phyloP scores from a whole-genome alignment of 92 coral and sea anemone species.

The Zoanthus solanderi region DNA sequence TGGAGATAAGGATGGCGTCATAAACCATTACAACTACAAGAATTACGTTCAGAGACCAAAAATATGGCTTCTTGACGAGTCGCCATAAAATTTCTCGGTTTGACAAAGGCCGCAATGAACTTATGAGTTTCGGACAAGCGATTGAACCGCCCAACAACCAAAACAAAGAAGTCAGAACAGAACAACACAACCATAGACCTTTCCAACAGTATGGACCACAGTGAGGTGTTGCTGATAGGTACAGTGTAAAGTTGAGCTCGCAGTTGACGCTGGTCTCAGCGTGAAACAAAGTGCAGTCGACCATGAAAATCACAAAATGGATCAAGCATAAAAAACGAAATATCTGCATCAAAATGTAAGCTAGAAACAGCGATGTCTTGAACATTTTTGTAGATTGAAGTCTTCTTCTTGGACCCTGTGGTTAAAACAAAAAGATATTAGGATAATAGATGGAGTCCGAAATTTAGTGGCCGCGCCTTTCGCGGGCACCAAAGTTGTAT shows the following conservation, averaged over 20 bases:
- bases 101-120: slow-evolving; percentile 13
- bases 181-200: slow-evolving; percentile 8
- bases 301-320: slow-evolving; percentile 9
- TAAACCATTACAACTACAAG: slow-evolving; percentile 16
- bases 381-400: background rate
- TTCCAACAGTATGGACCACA: slow-evolving; percentile 37
- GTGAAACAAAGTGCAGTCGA: slow-evolving; percentile 24
- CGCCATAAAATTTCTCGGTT: background rate
- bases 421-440: background rate
- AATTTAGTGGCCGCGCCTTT: slow-evolving; percentile 2
- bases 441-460: too few species aligned
- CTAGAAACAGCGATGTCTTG: background rate
- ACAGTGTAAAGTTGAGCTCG: slow-evolving; percentile 14
- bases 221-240: slow-evolving; percentile 8
- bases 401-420: slow-evolving; percentile 8
- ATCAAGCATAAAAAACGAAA: slow-evolving; percentile 19
- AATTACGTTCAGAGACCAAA: slow-evolving; percentile 13
- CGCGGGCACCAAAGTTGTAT: background rate
- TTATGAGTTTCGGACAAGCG: slow-evolving; percentile 13
- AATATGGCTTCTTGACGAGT: slow-evolving; percentile 14
- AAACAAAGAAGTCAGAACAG: slow-evolving; percentile 1
- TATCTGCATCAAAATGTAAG: slow-evolving; percentile 6
- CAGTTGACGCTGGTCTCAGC: slow-evolving; percentile 30
- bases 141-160: slow-evolving; percentile 13
- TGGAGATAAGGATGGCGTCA: background rate